These are phyloP conservation scores for Zelostemma sp. DNA, from an alignment of 1,140 invertebrate species.

Conservation along the genomic window DNA sequence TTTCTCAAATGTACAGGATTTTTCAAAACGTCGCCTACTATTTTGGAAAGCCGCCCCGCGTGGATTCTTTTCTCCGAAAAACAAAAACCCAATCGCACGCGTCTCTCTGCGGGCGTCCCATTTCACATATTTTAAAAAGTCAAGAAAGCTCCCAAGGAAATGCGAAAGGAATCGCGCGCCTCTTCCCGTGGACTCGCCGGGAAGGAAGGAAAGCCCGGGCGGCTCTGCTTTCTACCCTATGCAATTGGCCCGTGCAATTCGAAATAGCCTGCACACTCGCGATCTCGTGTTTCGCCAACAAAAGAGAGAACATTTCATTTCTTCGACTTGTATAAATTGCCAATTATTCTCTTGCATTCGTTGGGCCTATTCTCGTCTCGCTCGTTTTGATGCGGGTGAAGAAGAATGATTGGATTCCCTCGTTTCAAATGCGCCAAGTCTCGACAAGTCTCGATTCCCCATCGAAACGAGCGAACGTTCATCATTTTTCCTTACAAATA, in stretches of 20 bases:
- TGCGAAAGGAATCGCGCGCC: no score
- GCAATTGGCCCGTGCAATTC: no score
- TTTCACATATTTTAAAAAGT: no score
- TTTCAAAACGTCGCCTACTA: neutral
- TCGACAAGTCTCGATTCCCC: no score
- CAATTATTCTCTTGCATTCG: constrained; percentile 8
- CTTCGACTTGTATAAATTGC: constrained; percentile 4
- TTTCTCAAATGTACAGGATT: constrained; percentile 10
- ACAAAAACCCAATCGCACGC: no score
- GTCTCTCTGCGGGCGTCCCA: no score
- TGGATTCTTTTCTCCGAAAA: no score
- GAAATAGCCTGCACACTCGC: constrained; percentile 22
- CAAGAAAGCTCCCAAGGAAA: no score
- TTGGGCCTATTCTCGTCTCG: constrained; percentile 10
- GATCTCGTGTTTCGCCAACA: constrained; percentile 21
- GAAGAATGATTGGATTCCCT: neutral
- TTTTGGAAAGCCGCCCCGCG: no score
- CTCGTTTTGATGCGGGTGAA: neutral
- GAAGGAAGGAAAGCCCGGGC: no score
- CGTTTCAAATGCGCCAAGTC: neutral
- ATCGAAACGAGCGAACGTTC: constrained; percentile 13
- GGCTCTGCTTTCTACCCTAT: no score
- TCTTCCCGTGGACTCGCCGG: no score
- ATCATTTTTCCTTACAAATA: constrained; percentile 12
- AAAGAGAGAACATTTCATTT: constrained; percentile 12